Percentiles rank a stretch among this genome's conserved stretches.
phyloP scores from a whole-genome alignment of 2,113 vertebrate species.

The Lontra canadensis region DNA sequence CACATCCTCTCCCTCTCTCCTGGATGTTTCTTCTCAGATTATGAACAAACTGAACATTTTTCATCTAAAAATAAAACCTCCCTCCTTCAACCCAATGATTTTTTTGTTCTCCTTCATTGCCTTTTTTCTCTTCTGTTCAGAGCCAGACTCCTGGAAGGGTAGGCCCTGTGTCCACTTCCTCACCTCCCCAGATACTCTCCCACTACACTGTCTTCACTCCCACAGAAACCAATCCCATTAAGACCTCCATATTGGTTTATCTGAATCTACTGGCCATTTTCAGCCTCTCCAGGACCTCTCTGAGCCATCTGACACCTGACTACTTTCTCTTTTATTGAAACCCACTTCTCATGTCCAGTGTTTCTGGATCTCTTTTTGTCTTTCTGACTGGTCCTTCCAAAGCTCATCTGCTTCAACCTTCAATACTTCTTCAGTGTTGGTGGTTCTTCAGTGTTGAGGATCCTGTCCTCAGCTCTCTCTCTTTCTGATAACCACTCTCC shows the following conservation, averaged over 20 bases:
- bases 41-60: conserved; percentile 29
- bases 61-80: conserved; percentile 37
- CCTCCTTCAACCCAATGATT: background rate
- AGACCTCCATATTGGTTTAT: background rate
- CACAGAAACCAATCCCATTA: background rate
- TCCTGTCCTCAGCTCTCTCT: background rate
- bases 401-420: background rate
- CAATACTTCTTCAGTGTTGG: background rate
- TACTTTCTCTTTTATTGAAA: background rate
- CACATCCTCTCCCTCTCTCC: background rate
- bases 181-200: background rate
- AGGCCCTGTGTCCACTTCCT: background rate
- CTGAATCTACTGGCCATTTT: background rate
- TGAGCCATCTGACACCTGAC: background rate
- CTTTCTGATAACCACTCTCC: background rate
- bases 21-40: background rate
- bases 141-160: background rate
- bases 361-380: background rate
- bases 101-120: background rate
- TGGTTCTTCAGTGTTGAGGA: background rate
- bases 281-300: background rate
- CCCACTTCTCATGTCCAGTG: background rate
- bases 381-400: background rate
- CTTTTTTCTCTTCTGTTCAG: background rate
- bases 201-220: background rate